Conservation (phyloP, 2,113 vertebrate genomes). For the Microtus ochrogaster region DNA sequence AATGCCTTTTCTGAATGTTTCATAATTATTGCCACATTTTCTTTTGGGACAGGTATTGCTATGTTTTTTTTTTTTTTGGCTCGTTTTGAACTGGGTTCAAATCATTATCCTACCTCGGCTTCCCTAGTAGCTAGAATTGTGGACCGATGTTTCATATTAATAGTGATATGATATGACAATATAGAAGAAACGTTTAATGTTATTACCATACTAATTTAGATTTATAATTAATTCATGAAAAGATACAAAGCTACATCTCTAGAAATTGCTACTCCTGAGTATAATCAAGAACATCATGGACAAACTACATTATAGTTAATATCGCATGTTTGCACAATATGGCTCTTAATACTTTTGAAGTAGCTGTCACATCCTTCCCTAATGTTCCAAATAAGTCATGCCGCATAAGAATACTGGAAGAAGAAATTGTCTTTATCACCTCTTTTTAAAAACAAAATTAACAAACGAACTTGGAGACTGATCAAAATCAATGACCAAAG, state of each 20-base stretch:
- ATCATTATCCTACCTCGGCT: background rate
- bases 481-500: background rate
- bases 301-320: background rate
- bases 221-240: slow-evolving; percentile 28
- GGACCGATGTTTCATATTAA: background rate
- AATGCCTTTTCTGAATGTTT: background rate
- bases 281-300: background rate
- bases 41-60: background rate
- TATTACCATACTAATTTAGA: background rate
- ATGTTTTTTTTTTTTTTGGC: background rate
- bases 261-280: slow-evolving; percentile 17
- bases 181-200: background rate
- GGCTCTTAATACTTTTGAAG: slow-evolving; percentile 46
- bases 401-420: background rate
- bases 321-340: background rate
- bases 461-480: background rate
- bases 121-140: background rate
- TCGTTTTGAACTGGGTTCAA: background rate
- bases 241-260: background rate
- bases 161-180: background rate
- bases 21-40: background rate
- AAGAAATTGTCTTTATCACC: background rate
- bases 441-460: background rate
- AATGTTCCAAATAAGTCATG: background rate
- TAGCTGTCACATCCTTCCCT: background rate